Evolutionary conservation across 2,888 invertebrate species (phyloP).

Genomic region (Athrips mouffetella): DNA sequence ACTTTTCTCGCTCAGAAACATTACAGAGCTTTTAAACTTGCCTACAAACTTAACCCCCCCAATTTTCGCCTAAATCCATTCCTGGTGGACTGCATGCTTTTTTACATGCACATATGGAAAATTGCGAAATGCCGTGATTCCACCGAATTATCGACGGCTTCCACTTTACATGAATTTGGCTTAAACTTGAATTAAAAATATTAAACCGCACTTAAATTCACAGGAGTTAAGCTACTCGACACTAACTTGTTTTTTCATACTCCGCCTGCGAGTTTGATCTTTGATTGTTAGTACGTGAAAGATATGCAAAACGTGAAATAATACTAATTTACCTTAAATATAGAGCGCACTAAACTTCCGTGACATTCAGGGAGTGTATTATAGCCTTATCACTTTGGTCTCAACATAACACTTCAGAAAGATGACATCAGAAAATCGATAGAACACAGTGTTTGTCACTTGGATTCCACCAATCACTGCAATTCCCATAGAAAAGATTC

Average conservation of each 20-base stretch:
- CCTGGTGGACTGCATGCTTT: background rate
- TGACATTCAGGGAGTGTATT: too few species aligned
- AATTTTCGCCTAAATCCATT: background rate
- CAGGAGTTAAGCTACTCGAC: too few species aligned
- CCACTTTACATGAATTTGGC: background rate
- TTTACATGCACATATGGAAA: constrained; percentile 27
- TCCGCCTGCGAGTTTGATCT: too few species aligned
- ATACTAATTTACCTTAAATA: too few species aligned
- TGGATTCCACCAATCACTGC: constrained; percentile 2
- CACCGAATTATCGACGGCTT: constrained; percentile 26
- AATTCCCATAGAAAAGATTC: constrained; percentile 5
- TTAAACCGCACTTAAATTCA: background rate
- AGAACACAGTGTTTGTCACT: too few species aligned
- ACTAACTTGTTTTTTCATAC: too few species aligned
- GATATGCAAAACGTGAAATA: too few species aligned
- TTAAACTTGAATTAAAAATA: background rate
- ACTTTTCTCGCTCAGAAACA: background rate
- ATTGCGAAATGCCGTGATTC: constrained; percentile 37
- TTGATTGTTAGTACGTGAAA: too few species aligned
- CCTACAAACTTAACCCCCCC: background rate
- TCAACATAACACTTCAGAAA: too few species aligned
- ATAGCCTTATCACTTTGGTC: too few species aligned
- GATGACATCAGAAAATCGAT: too few species aligned
- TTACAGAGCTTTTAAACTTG: background rate
- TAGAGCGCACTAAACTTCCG: too few species aligned